Conservation (phyloP, 2,797 vertebrate species). For the Chloroceryle inda region DNA sequence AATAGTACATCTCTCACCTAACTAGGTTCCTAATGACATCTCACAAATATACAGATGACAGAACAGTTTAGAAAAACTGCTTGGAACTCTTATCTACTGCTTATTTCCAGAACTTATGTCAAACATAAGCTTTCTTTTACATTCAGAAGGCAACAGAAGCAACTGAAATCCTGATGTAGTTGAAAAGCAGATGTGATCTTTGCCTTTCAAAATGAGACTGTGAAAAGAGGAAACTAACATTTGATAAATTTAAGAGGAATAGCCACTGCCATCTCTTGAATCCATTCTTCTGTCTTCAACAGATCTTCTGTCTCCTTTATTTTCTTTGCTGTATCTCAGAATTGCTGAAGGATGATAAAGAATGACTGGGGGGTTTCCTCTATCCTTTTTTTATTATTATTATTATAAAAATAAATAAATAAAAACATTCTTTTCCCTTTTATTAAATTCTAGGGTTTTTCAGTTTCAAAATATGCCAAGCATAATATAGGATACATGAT, state of each 20-base stretch:
- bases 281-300: neutral
- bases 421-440: neutral
- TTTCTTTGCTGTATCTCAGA: neutral
- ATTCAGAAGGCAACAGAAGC: neutral
- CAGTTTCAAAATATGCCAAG: neutral
- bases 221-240: neutral
- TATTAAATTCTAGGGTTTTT: neutral
- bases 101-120: neutral
- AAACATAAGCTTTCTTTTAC: neutral
- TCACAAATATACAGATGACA: neutral
- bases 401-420: no score
- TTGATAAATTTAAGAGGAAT: neutral
- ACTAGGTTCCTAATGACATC: slow-evolving; percentile 10
- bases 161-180: neutral
- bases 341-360: neutral
- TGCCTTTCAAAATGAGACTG: neutral
- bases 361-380: accelerated
- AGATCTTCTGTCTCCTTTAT: neutral
- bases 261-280: neutral
- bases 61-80: neutral
- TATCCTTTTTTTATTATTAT: neutral
- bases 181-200: slow-evolving; percentile 3
- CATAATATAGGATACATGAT: neutral
- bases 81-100: neutral
- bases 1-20: neutral